These are phyloP conservation scores for Channa striata DNA, from an alignment of 2,797 vertebrate species.

Conservation along the genomic window DNA sequence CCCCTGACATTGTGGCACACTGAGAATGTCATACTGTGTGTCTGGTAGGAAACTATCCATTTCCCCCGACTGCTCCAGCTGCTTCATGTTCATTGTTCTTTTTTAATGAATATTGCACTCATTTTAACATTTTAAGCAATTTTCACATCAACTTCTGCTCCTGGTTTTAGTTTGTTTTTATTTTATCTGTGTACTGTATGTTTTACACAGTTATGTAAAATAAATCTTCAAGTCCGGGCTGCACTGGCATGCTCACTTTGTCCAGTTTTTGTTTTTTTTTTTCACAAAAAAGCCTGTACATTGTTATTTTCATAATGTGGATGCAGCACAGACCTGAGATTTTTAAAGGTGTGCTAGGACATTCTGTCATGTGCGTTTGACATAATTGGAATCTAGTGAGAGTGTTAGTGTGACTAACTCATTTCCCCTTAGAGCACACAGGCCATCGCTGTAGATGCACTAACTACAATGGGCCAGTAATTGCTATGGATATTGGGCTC, in stretches of 20 bases:
- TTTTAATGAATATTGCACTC: slow-evolving; percentile 12
- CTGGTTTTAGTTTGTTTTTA: neutral
- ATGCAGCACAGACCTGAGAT: neutral
- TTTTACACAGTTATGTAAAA: slow-evolving; percentile 1
- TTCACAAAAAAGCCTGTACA: neutral
- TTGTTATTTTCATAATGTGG: slow-evolving; percentile 2
- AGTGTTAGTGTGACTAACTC: slow-evolving; percentile 26
- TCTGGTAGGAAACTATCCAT: slow-evolving; percentile 3
- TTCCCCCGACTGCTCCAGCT: neutral
- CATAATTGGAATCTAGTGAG: slow-evolving; percentile 21
- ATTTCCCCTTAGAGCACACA: slow-evolving; percentile 33
- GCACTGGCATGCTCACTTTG: neutral
- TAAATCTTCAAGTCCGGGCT: neutral
- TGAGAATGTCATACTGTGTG: neutral
- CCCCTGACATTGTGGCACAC: neutral
- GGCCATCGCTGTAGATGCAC: slow-evolving; percentile 28
- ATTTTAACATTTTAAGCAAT: neutral
- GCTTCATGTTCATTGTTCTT: slow-evolving; percentile 4
- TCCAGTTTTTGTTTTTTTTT: neutral
- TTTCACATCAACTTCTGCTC: neutral
- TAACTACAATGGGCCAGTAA: slow-evolving; percentile 36
- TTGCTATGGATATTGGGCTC: slow-evolving; percentile 60
- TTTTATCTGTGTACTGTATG: neutral
- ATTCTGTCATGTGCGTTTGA: slow-evolving; percentile 8
- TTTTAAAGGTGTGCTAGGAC: neutral